Base-by-base conservation (phyloP, 1,140 invertebrate genomes). In the Drosophila pallidifrons region DNA sequence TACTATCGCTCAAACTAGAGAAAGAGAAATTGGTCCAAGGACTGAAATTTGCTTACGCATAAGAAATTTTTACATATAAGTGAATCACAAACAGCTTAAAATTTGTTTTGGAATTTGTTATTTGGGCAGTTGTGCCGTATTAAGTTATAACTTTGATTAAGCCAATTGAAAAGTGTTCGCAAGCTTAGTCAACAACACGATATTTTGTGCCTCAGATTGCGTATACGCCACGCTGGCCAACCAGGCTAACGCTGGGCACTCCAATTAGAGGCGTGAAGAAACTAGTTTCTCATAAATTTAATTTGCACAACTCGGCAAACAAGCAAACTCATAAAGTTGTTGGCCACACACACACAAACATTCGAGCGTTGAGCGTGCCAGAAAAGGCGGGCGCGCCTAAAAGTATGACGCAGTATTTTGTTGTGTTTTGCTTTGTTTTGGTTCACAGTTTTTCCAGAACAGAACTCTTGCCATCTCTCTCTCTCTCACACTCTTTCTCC, bases 221-320 rank as follows among this genome's bases (percentile, higher is more conserved):
- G 43, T 52, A 72, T 79, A 58, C 79, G 69, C 55, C 55, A 41
- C 32, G 51, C 52, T 11, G 30, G 51, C 63, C 49, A n/a, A 32
- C 5, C 7, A 32, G 20, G 15, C 15, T 38, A 41, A 10, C 45
- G 5, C 25, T 49, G 20, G 75, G 68, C 79, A 79, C 79, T 87
- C 76, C 79, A 87, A 88, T 88, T 87, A 82, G 72, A 88, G 83
- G 82, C 82, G 83, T 77, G 76, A 87, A 67, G 75, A 79, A 87
- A 79, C 77, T 79, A 66, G 65, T 75, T 81, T 82, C 79, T 67
- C 82, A 82, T 87, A 87, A 87, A 87, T 87, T 87, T 77, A 88
- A 87, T 87, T 87, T 87, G 79, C 83, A 79, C 83, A 88, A 82
- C 78, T 79, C 76, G 82, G 65, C 82, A 87, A 82, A 87, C 83